Percentiles rank a stretch among this genome's conserved stretches.
Evolutionary conservation across 2,113 vertebrate species (phyloP).

Genomic region (Pluvianellus socialis): DNA sequence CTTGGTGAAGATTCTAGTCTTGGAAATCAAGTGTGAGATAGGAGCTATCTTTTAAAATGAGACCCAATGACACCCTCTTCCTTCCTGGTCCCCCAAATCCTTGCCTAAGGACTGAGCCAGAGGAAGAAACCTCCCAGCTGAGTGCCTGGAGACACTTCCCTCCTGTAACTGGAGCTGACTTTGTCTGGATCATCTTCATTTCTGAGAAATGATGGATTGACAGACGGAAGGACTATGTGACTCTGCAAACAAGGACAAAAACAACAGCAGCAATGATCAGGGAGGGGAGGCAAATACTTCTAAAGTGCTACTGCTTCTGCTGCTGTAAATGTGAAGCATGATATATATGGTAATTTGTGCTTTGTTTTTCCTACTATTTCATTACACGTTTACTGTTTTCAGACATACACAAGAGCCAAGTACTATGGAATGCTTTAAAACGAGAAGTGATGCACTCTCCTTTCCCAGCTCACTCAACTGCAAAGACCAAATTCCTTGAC

Average conservation of each 20-base stretch:
- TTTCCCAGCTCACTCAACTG: slow-evolving; percentile 30
- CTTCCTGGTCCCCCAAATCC: background rate
- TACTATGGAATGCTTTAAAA: slow-evolving; percentile 35
- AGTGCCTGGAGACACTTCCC: background rate
- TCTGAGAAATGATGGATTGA: background rate
- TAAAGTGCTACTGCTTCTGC: background rate
- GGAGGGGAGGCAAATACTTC: background rate
- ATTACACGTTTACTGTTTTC: slow-evolving; percentile 44
- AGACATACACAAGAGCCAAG: background rate
- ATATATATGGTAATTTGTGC: slow-evolving; percentile 37
- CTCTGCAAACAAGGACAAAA: slow-evolving; percentile 10
- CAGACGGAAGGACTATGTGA: background rate
- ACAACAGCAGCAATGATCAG: background rate
- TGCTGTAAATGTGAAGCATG: background rate
- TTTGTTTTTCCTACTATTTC: slow-evolving; percentile 55
- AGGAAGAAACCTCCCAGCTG: background rate
- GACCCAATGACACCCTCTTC: rapidly evolving
- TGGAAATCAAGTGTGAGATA: background rate
- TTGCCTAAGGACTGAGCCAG: background rate
- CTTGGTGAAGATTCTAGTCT: background rate
- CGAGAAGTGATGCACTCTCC: background rate
- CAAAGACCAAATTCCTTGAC: slow-evolving; percentile 26
- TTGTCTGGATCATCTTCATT: background rate
- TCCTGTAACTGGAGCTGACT: background rate
- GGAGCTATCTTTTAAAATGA: background rate